Base-by-base conservation (phyloP, 2,888 invertebrate species). In the Mayetiola destructor region DNA sequence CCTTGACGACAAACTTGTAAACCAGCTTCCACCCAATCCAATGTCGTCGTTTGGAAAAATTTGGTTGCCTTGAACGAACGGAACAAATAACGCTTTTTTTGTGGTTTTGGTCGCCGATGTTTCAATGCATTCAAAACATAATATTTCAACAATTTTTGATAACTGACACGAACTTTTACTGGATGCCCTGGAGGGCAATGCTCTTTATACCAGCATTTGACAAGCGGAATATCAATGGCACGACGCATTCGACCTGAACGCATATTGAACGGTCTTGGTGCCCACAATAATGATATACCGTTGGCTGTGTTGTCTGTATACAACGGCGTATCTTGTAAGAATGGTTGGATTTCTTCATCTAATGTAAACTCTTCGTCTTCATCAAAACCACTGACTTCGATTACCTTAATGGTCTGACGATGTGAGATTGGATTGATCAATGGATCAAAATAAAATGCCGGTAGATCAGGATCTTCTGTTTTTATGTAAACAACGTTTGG, bases 11-110 rank as follows among this genome's bases (percentile, higher is more conserved):
- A 97, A 1, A 96, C 91, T 76, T 99, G 99, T 48, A 99, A 75
- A 4, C 99, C 99, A 12, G 95, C 96, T 74, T 99, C 99, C 2
- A 99, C 99, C 99, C 99, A 99, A 75, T 99, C 99, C 63, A 99
- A 75, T 1, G 95, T 95, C 0, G 99, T 99, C 0, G 94, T 94
- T 82, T 99, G 97, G 79, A 99, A 99, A 77, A 99, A 99, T 73
- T 99, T 99, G 0, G 99, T 99, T 0, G 96, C 91, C 73, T 99
- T 99, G 75, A 99, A 99, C 0, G 99, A 99, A 30, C 97, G 84
- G 81, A 99, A 99, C 52, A 99, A 75, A 67, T 96, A 96, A 82
- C 80, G 97, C 82, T 68, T 97, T 75, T 99, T 99, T 71, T 99
- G 99, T 10, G 99, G 90, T 71, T 99, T 99, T 0, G 99, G 99